Conservation (phyloP, 23 tunicate genomes). For the Ciona savignyi region DNA sequence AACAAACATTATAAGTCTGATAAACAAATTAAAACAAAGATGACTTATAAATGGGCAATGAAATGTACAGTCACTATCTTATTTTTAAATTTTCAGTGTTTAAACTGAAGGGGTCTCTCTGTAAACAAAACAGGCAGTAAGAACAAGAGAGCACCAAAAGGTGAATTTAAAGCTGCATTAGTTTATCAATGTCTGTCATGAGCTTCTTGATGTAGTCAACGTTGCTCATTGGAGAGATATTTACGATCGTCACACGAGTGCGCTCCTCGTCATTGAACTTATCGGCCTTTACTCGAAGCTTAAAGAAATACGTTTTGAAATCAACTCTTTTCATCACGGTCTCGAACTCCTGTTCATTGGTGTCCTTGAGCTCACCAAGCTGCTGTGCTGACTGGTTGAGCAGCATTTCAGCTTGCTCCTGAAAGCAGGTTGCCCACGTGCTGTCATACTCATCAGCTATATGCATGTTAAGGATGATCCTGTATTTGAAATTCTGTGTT, state of each 20-base stretch:
- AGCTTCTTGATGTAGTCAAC: conserved; percentile 61
- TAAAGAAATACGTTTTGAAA: conserved; percentile 60
- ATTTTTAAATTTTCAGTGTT: no score
- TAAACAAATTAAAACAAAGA: no score
- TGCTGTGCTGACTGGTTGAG: conserved; percentile 49
- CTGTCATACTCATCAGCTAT: conserved; percentile 85
- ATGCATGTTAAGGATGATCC: conserved; percentile 78
- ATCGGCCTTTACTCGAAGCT: conserved; percentile 69
- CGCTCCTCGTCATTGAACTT: conserved; percentile 81
- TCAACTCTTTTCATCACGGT: conserved; percentile 25
- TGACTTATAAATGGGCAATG: no score
- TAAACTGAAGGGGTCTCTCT: no score
- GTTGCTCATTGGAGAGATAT: conserved; percentile 53
- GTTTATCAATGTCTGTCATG: conserved; percentile 56
- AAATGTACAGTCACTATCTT: no score
- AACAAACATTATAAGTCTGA: no score
- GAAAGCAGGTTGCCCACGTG: conserved; percentile 91
- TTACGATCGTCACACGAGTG: conserved; percentile 41
- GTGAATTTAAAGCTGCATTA: neutral
- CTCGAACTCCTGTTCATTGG: conserved; percentile 43
- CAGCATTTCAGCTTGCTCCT: conserved; percentile 84
- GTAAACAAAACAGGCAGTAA: neutral
- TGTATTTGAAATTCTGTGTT: conserved; percentile 49
- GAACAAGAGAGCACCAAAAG: neutral
- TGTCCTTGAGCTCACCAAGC: conserved; percentile 51